A percentile compares a stretch with the other conserved stretches of the same genome.
phyloP scores from a whole-genome alignment of 2,797 vertebrate species.

The Carapus acus region DNA sequence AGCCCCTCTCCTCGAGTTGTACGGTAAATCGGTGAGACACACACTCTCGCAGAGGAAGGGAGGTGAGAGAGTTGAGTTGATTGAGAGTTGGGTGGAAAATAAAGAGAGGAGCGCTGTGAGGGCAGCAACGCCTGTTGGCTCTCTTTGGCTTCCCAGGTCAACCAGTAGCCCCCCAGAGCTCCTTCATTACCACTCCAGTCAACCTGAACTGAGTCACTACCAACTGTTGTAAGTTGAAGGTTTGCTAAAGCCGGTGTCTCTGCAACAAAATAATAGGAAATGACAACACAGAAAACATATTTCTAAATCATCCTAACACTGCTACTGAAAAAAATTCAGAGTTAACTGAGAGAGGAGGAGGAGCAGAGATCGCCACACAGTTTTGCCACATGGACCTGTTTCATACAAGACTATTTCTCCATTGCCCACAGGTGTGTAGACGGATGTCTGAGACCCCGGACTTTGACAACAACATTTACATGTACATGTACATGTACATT shows the following conservation, averaged over 20 bases:
- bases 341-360: too few species aligned
- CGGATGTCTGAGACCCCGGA: too few species aligned
- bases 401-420: too few species aligned
- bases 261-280: constrained; percentile 29
- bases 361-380: too few species aligned
- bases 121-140: constrained; percentile 12
- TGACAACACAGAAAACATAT: too few species aligned
- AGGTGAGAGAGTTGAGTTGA: constrained; percentile 70
- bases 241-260: constrained; percentile 70
- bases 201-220: constrained; percentile 71
- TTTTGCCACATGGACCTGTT: too few species aligned
- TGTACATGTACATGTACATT: too few species aligned
- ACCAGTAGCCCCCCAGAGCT: constrained; percentile 74
- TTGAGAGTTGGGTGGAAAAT: constrained; percentile 67
- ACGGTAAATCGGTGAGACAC: constrained; percentile 75
- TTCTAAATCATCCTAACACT: too few species aligned
- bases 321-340: too few species aligned
- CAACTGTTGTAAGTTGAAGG: constrained; percentile 72
- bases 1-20: constrained; percentile 72
- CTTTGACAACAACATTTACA: too few species aligned
- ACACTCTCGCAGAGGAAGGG: constrained; percentile 68
- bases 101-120: constrained; percentile 58
- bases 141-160: constrained; percentile 71
- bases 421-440: too few species aligned
- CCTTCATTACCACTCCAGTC: constrained; percentile 65